These are phyloP conservation scores for Cacatua alba DNA, from an alignment of 2,113 vertebrate species.

Conservation along the genomic window DNA sequence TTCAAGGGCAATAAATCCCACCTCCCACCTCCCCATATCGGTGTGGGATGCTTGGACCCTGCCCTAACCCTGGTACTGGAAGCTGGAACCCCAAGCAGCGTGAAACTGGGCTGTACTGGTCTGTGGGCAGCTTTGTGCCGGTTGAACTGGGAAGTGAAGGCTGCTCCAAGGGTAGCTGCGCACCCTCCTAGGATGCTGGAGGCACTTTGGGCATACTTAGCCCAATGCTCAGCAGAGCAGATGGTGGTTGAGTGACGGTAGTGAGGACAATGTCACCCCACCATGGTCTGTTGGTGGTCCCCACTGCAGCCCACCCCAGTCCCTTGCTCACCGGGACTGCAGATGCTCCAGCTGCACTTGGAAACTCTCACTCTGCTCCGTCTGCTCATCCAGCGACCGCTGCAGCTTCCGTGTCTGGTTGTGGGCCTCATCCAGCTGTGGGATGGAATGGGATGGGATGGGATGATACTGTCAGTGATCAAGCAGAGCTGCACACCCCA, in stretches of 20 bases:
- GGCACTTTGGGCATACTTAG: not conserved
- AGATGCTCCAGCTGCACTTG: constrained; percentile 67
- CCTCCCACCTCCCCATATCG: fast-evolving
- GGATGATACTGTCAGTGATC: not conserved
- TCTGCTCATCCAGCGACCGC: constrained; percentile 53
- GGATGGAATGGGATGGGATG: not conserved
- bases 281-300: not conserved
- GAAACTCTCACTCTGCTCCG: constrained; percentile 59
- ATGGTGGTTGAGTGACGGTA: not conserved
- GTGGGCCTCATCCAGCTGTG: constrained; percentile 60
- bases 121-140: not conserved
- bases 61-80: not conserved
- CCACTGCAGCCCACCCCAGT: fast-evolving
- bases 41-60: not conserved
- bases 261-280: not conserved
- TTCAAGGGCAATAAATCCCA: not conserved
- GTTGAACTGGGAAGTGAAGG: not conserved
- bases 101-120: not conserved
- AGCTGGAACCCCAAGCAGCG: fast-evolving
- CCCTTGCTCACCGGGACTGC: constrained; percentile 46
- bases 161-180: not conserved
- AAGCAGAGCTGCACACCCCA: not conserved
- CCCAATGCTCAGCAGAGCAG: fast-evolving
- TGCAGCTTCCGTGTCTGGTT: constrained; percentile 62
- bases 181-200: fast-evolving